These are phyloP conservation scores for Heliconius hewitsoni DNA, from an alignment of 1,140 invertebrate species.

Conservation along the genomic window DNA sequence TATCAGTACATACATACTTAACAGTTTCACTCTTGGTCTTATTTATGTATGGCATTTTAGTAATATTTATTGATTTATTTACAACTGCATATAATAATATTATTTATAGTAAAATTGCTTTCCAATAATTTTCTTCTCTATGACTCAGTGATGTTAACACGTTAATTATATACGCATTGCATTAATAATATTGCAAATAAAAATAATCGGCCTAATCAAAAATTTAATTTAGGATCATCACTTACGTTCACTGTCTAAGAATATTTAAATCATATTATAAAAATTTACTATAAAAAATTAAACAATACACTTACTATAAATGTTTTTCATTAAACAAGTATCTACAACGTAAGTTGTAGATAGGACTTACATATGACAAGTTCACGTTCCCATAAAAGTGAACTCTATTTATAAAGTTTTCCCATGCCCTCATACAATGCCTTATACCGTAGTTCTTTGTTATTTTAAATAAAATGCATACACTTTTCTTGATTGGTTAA, in stretches of 20 bases:
- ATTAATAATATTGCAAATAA: too few species aligned
- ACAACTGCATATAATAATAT: neutral
- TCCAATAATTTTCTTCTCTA: neutral
- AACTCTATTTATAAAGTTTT: slow-evolving; percentile 39
- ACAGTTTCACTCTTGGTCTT: neutral
- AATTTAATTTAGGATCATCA: too few species aligned
- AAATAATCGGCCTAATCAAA: too few species aligned
- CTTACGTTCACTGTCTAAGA: too few species aligned
- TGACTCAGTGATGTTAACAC: neutral
- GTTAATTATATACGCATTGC: too few species aligned
- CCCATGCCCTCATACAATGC: slow-evolving; percentile 49
- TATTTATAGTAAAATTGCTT: neutral
- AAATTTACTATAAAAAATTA: too few species aligned
- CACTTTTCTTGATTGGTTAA: neutral
- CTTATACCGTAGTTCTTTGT: slow-evolving; percentile 26
- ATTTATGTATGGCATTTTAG: neutral
- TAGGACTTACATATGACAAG: slow-evolving; percentile 34
- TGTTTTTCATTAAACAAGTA: neutral
- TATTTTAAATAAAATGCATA: neutral
- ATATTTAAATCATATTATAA: too few species aligned
- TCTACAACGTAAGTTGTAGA: neutral
- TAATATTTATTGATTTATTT: neutral
- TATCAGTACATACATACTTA: neutral
- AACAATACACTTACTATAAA: too few species aligned
- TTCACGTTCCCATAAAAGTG: slow-evolving; percentile 45